These are phyloP conservation scores for Numida meleagris DNA, from an alignment of 2,113 vertebrate genomes.

Conservation along the genomic window DNA sequence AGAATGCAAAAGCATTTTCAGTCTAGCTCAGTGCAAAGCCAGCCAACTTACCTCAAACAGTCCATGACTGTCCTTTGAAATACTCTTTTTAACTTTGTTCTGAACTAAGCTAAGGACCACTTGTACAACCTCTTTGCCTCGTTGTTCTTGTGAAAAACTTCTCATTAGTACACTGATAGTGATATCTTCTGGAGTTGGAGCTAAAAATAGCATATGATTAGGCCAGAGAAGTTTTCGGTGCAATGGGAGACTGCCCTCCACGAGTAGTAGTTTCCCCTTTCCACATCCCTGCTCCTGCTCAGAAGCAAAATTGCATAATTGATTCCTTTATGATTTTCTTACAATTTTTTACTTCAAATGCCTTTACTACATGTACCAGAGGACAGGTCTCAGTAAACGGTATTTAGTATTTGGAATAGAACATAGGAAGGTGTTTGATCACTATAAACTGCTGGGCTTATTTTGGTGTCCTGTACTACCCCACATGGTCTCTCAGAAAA, in stretches of 20 bases:
- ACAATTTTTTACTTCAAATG: not conserved
- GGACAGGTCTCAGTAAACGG: not conserved
- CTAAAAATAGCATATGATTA: not conserved
- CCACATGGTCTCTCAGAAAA: not conserved
- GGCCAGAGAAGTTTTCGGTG: not conserved
- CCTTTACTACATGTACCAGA: not conserved
- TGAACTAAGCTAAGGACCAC: not conserved
- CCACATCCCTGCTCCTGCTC: not conserved
- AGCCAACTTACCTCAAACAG: not conserved
- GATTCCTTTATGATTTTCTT: not conserved
- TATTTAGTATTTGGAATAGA: not conserved
- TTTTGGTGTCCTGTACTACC: not conserved
- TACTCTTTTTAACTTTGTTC: not conserved
- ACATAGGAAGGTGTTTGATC: accelerated
- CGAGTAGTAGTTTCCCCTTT: not conserved
- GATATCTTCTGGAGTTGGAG: not conserved
- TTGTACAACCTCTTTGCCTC: not conserved
- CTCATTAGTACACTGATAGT: not conserved
- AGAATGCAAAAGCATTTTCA: not conserved
- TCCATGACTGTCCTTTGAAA: not conserved
- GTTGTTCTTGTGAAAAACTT: not conserved
- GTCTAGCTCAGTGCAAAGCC: not conserved
- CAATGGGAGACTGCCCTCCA: not conserved
- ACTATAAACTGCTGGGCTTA: not conserved
- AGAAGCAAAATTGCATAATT: not conserved